These are phyloP conservation scores for Eledona agricola DNA, from an alignment of 2,888 invertebrate genomes.

Conservation along the genomic window DNA sequence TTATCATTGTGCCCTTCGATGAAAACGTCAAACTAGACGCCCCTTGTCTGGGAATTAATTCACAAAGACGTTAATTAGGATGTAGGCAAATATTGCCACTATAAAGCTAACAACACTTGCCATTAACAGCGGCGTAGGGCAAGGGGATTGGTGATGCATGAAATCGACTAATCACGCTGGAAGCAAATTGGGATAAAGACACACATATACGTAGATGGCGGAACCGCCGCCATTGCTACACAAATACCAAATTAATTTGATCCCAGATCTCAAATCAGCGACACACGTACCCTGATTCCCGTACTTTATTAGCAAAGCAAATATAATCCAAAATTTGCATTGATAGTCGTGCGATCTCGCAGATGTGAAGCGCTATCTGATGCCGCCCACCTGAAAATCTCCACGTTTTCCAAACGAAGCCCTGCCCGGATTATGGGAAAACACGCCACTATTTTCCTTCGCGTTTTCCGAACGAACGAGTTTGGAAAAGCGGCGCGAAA, in stretches of 20 bases:
- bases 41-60: constrained; percentile 19
- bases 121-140: constrained; percentile 21
- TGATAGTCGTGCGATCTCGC: constrained; percentile 44
- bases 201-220: constrained; percentile 28
- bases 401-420: constrained; percentile 30
- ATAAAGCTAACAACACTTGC: constrained; percentile 37
- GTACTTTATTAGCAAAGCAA: constrained; percentile 43
- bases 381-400: constrained; percentile 40
- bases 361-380: constrained; percentile 36
- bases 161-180: constrained; percentile 41
- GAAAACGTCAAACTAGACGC: constrained; percentile 9
- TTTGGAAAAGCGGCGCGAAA: too few relatives aligned
- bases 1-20: constrained; percentile 7
- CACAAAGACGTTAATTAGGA: constrained; percentile 34
- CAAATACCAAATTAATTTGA: constrained; percentile 45
- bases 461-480: not conserved
- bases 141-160: constrained; percentile 38
- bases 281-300: constrained; percentile 38
- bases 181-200: constrained; percentile 37
- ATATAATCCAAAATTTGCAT: constrained; percentile 45
- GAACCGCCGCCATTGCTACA: constrained; percentile 25
- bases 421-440: constrained; percentile 21
- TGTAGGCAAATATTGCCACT: constrained; percentile 34
- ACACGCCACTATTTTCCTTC: constrained; percentile 9
- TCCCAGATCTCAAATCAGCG: constrained; percentile 40